phyloP scores from a whole-genome alignment of 2,888 invertebrate genomes.

The Mycalesis mineus region DNA sequence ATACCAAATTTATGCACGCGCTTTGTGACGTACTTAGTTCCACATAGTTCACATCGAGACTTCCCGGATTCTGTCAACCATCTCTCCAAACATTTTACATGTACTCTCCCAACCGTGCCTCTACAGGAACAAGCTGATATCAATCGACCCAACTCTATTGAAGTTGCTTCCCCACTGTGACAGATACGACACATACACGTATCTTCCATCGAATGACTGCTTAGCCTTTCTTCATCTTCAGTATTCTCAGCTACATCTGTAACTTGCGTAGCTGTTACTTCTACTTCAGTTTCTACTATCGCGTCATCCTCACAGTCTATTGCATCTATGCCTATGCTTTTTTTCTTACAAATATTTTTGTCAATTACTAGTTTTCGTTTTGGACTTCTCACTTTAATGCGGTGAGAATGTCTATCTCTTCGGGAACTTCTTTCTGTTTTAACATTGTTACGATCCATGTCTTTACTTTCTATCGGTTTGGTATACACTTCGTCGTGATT shows the following conservation, averaged over 20 bases:
- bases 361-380: conserved; percentile 44
- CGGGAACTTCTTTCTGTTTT: conserved; percentile 40
- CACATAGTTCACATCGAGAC: conserved; percentile 85
- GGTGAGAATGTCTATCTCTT: conserved; percentile 50
- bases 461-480: conserved; percentile 15
- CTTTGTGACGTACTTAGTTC: conserved; percentile 80
- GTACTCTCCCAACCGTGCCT: conserved; percentile 85
- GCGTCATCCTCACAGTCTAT: conserved; percentile 49
- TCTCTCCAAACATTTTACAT: conserved; percentile 84
- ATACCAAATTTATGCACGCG: conserved; percentile 80
- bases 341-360: conserved; percentile 26
- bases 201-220: conserved; percentile 55
- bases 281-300: conserved; percentile 32
- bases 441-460: conserved; percentile 17
- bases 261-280: conserved; percentile 28
- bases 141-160: conserved; percentile 52
- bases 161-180: conserved; percentile 58
- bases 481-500: conserved; percentile 25
- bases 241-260: conserved; percentile 28
- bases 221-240: conserved; percentile 43
- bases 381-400: conserved; percentile 62
- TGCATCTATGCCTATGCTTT: conserved; percentile 33
- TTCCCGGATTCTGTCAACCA: conserved; percentile 87
- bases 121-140: conserved; percentile 70
- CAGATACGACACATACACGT: conserved; percentile 75